Conservation (phyloP, 2,888 invertebrate genomes). For the Poecilobothrus nobilitatus region DNA sequence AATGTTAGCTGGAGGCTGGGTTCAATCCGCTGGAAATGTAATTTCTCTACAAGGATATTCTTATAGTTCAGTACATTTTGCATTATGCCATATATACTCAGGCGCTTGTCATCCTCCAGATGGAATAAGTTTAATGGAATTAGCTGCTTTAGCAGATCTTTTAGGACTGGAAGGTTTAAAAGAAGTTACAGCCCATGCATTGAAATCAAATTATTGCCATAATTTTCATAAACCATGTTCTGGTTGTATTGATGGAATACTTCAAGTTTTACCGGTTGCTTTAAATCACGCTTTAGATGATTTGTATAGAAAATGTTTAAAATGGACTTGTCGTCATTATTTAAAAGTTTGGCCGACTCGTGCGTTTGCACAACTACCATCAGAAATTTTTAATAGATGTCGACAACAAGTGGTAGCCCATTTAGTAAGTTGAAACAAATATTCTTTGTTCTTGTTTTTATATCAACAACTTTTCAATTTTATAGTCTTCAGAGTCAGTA, state of each 20-base stretch:
- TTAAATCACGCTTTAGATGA: constrained; percentile 81
- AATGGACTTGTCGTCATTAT: constrained; percentile 83
- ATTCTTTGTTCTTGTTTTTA: not conserved
- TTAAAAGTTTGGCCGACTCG: constrained; percentile 85
- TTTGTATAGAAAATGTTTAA: constrained; percentile 72
- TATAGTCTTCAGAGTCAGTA: constrained; percentile 65
- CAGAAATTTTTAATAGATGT: constrained; percentile 74
- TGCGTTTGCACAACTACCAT: constrained; percentile 75
- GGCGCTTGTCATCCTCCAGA: constrained; percentile 84
- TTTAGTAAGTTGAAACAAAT: constrained; percentile 47
- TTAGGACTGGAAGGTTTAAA: constrained; percentile 83
- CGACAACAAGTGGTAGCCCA: constrained; percentile 73
- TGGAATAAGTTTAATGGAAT: constrained; percentile 73
- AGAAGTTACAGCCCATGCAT: constrained; percentile 79
- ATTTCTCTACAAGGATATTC: constrained; percentile 77
- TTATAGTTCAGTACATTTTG: constrained; percentile 79
- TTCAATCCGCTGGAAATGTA: constrained; percentile 69
- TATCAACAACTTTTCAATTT: constrained; percentile 20
- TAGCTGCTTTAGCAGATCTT: constrained; percentile 84
- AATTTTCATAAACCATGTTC: constrained; percentile 91
- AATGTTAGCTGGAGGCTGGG: constrained; percentile 78
- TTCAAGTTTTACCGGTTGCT: constrained; percentile 79
- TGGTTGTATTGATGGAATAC: constrained; percentile 75
- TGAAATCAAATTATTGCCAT: constrained; percentile 85
- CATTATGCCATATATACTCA: constrained; percentile 88